A percentile compares a stretch with the other conserved stretches of the same genome.
Conservation (phyloP, 2,888 invertebrate genomes). For the Platycnemis pennipes region DNA sequence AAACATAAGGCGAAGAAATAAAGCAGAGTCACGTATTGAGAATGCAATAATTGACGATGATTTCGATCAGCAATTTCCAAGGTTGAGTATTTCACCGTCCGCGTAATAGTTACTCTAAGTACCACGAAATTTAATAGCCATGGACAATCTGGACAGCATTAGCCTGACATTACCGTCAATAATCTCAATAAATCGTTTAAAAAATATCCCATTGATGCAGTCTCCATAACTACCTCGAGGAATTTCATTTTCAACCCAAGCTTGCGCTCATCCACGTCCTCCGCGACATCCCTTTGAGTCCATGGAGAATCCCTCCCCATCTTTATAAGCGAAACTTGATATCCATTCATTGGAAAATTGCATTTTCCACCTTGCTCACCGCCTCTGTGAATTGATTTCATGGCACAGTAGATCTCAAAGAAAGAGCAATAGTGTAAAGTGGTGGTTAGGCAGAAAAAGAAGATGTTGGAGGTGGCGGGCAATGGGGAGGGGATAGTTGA, state of each 20-base stretch:
- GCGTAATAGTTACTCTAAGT: too few species aligned
- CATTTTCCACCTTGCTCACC: constrained; percentile 56
- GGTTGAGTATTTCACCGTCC: too few species aligned
- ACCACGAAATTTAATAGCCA: too few species aligned
- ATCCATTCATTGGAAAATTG: constrained; percentile 62
- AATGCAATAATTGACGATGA: too few species aligned
- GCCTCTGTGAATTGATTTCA: constrained; percentile 51
- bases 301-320: background rate
- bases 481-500: background rate
- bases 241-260: background rate
- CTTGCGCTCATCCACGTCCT: too few species aligned
- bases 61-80: too few species aligned
- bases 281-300: background rate
- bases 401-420: constrained; percentile 9
- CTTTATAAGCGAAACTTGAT: background rate
- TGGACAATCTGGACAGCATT: too few species aligned
- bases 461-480: background rate
- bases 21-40: too few species aligned
- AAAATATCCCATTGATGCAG: background rate
- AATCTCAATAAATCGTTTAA: background rate
- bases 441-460: background rate
- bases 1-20: too few species aligned
- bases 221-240: background rate
- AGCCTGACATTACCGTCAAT: background rate
- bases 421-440: background rate